Evolutionary conservation across 2,797 vertebrate species (phyloP), one percentile per base, ranked within the genome.

Genomic region (Jordanella pulchra): DNA sequence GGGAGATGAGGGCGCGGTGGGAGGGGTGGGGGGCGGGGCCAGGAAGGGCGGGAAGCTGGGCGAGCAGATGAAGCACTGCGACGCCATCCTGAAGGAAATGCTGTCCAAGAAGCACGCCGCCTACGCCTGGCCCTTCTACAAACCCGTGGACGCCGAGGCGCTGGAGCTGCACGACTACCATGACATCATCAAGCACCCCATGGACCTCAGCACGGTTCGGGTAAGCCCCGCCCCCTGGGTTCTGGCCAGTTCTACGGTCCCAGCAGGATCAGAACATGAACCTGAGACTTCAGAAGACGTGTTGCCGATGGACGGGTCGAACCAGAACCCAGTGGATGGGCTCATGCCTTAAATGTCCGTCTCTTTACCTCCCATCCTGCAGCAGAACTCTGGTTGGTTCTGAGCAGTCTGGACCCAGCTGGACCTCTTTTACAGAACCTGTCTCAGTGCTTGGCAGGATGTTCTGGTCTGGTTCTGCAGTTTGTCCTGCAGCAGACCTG

Each of bases 71-170:
- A 96, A 96, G 65, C 95, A 98, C 94, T 99, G 97, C 32, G 97
- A 98, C 89, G 96, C 95, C 91, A 98, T 99, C 85, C 93, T 99
- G 75, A 96, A 95, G 87, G 97, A 99, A 92, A 97, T 99, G 97
- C 95, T 98, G 27, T 98, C 97, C 0, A 99, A 99, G 94, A 99
- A 98, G 78, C 97, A 98, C 0, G 97, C 97, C 0, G 97, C 97
- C 82, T 99, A 99, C 1, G 97, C 97, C 0, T 99, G 97, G 97
- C 97, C 97, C 64, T 99, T 99, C 90, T 99, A 99, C 93, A 99
- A 99, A 89, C 97, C 97, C 0, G 97, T 99, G 74, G 97, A 99
- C 0, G 97, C 97, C 0, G 96, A 97, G 90, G 97, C 97, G 0
- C 93, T 99, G 89, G 97, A 99, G 80, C 94, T 99, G 75, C 97